Percentiles rank a stretch among this genome's conserved stretches.
phyloP scores from a whole-genome alignment of 2,888 invertebrate species.

The Microctonus hyperodae region DNA sequence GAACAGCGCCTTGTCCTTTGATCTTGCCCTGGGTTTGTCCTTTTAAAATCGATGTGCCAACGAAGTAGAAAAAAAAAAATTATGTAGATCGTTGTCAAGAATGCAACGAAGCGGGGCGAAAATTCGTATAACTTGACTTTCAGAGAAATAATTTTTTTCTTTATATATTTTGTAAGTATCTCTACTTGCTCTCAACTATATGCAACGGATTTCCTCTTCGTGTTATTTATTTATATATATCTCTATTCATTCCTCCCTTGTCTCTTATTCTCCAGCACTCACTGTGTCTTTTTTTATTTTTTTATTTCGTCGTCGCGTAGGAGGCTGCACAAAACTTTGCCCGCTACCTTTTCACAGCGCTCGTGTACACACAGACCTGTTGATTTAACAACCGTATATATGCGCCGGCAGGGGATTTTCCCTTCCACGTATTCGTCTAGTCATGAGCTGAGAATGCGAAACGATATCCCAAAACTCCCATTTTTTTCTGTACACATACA shows the following conservation, averaged over 20 bases:
- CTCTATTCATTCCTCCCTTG: not conserved
- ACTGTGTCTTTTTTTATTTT: constrained; percentile 8
- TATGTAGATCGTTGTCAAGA: not conserved
- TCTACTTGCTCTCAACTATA: not conserved
- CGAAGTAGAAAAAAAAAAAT: not conserved
- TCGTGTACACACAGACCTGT: constrained; percentile 38
- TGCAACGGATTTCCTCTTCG: too few species aligned
- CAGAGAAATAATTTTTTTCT: not conserved
- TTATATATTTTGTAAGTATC: too few species aligned
- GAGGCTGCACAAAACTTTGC: constrained; percentile 22
- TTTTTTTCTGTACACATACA: too few species aligned
- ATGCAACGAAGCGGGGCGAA: not conserved
- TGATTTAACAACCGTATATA: constrained; percentile 36
- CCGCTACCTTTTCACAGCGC: constrained; percentile 28
- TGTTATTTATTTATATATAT: too few species aligned
- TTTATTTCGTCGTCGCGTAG: constrained; percentile 8
- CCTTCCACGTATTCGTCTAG: constrained; percentile 7
- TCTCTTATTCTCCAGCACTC: not conserved
- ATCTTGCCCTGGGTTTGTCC: not conserved
- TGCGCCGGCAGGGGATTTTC: not conserved
- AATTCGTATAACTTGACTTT: not conserved
- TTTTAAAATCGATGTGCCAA: not conserved
- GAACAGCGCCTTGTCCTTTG: constrained; percentile 15
- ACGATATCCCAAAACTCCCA: not conserved
- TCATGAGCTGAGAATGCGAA: constrained; percentile 12